These are phyloP conservation scores for Rattus norvegicus DNA, from an alignment of 2,113 vertebrate genomes.

Conservation along the genomic window DNA sequence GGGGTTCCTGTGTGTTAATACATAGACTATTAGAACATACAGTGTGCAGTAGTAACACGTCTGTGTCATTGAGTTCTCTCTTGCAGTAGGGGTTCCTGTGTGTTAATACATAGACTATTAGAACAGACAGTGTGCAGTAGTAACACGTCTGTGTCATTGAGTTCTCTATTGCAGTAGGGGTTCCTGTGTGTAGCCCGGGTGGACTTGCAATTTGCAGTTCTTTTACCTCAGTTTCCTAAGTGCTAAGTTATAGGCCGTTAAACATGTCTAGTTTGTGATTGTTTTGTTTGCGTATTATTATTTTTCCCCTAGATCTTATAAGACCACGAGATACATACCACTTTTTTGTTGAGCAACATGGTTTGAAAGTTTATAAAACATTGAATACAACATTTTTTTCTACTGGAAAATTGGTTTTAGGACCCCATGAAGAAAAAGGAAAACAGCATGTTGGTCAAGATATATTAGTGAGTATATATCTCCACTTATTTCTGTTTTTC, in stretches of 20 bases:
- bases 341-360: conserved; percentile 72
- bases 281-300: conserved; percentile 9
- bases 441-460: conserved; percentile 84
- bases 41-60: too few relatives aligned
- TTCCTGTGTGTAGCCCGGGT: background rate
- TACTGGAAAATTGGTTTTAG: conserved; percentile 85
- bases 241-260: background rate
- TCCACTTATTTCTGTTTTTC: conserved; percentile 36
- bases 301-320: conserved; percentile 84
- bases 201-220: background rate
- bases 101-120: background rate
- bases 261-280: background rate
- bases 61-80: background rate
- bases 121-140: too few relatives aligned
- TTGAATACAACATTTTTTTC: conserved; percentile 85
- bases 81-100: background rate
- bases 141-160: background rate
- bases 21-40: background rate
- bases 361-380: conserved; percentile 83
- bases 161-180: background rate
- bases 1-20: background rate
- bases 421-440: conserved; percentile 88
- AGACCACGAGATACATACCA: conserved; percentile 62
- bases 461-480: conserved; percentile 85
- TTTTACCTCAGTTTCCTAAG: background rate